Base-by-base conservation (phyloP, 2,888 invertebrate species). In the Encarsia formosa region DNA sequence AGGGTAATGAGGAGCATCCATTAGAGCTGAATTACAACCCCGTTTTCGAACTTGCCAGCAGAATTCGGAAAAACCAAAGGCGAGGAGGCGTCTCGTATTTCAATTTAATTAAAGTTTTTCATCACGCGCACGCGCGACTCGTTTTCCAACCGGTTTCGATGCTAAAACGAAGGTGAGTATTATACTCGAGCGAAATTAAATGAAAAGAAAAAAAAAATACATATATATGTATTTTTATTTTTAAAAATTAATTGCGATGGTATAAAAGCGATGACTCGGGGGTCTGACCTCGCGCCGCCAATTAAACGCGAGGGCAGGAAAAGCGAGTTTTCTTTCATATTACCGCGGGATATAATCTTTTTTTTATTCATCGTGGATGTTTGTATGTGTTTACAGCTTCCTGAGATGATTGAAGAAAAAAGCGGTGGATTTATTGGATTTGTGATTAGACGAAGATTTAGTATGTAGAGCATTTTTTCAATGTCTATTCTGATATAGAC, bases 161-260 rank as follows among this genome's bases (percentile, higher is more conserved):
- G n/a, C n/a, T n/a, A n/a, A n/a, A n/a, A n/a, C n/a, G 11, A 26
- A 26, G 26, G 6, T 26, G 26, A 19, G 16, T 35, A 15, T 18
- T 16, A 18, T 5, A 11, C 16, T 8, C 35, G 18, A 35, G 18
- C 5, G 15, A 15, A 15, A 35, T 6, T 4, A 35, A 19, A 15
- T 18, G 35, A 18, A 18, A 32, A 32, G n/a, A n/a, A n/a, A n/a
- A n/a, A n/a, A n/a, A n/a, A n/a, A n/a, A n/a, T n/a, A 26, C 26
- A 26, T 26, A 26, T 26, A 26, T 26, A 8, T 8, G 35, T 39
- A 6, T n/a, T n/a, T n/a, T n/a, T n/a, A n/a, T n/a, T n/a, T n/a
- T n/a, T n/a, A n/a, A 23, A 49, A 46, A 54, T 54, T 49, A 46
- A 54, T 54, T 54, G 43, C 49, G n/a, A 49, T 31, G 32, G 42